Percentiles rank a stretch among this genome's conserved stretches.
Evolutionary conservation across 1,140 invertebrate species (phyloP).

Genomic region (Homalodisca vitripennis): DNA sequence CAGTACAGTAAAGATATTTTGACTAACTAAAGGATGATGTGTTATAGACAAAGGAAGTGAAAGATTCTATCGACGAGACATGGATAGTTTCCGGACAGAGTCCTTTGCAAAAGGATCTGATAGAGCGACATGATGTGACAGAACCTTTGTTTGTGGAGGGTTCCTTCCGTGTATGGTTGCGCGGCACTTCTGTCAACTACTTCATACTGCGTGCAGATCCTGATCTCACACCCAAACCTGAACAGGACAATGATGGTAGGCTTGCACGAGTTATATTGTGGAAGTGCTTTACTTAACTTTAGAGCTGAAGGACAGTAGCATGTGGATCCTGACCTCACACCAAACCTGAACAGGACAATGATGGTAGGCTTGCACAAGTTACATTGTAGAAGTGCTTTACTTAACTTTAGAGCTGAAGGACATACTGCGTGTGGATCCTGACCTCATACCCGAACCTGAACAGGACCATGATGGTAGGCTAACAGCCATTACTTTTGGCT

Average conservation of each 20-base stretch:
- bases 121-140: constrained; percentile 66
- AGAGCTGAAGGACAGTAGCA: too few relatives aligned
- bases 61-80: constrained; percentile 81
- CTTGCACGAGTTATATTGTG: too few relatives aligned
- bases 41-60: constrained; percentile 63
- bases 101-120: constrained; percentile 68
- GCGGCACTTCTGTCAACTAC: constrained; percentile 74
- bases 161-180: constrained; percentile 78
- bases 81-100: constrained; percentile 94
- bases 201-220: constrained; percentile 78
- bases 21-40: too few relatives aligned
- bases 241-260: constrained; percentile 61
- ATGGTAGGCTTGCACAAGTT: too few relatives aligned
- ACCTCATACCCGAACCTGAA: constrained; percentile 47
- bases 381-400: too few relatives aligned
- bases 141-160: constrained; percentile 85
- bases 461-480: constrained; percentile 62
- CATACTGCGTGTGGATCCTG: constrained; percentile 64
- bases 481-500: too few relatives aligned
- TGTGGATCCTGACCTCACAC: constrained; percentile 57
- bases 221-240: constrained; percentile 46
- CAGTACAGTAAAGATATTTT: too few relatives aligned
- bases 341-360: constrained; percentile 48
- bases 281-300: too few relatives aligned
- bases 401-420: too few relatives aligned